Evolutionary conservation across 2,113 vertebrate genomes (phyloP), one percentile per base, ranked within the genome.

Genomic region (Hystrix brachyura): DNA sequence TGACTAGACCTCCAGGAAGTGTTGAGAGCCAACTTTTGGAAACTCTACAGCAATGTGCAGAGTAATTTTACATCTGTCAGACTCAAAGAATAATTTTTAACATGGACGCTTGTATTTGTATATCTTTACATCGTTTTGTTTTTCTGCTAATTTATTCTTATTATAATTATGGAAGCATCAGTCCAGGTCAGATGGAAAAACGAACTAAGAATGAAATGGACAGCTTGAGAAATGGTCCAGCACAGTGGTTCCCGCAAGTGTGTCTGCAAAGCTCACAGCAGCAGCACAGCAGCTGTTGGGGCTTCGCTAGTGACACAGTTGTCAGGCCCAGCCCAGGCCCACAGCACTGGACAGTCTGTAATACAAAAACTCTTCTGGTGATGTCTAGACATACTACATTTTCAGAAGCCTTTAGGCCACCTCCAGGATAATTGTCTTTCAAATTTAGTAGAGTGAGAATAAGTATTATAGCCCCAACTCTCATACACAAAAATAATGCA

Each of bases 191-290:
- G 87, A 86, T 34, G 79, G 62, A 84, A 67, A 80, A 65, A 51
- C 21, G 64, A 87, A 82, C 81, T 14, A 51, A 94, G 38, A 96
- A 67, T 32, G 46, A 79, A 69, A 82, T 74, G 78, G n/a, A 10
- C 72, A 69, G 51, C 53, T 57, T 84, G 29, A 95, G 67, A 83
- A 94, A 23, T 81, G 84, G 17, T 80, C 43, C 72, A 67, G n/a
- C 81, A 91, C 2, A 71, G 10, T 29, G 13, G 2, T n/a, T 53
- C 80, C 69, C 25, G 38, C 27, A 94, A 86, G 23, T 21, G 4
- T 60, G 34, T 25, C 62, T n/a, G 38, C 19, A 46, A 59, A 67
- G 29, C 65, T 65, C 64, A 29, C 64, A 29, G 55, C 4, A 71
- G 10, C 8, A 32, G 8, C 9, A 18, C 46, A 62, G 34, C 10